Conservation (phyloP, 2,113 vertebrate species). For the Hirundichthys speculiger region DNA sequence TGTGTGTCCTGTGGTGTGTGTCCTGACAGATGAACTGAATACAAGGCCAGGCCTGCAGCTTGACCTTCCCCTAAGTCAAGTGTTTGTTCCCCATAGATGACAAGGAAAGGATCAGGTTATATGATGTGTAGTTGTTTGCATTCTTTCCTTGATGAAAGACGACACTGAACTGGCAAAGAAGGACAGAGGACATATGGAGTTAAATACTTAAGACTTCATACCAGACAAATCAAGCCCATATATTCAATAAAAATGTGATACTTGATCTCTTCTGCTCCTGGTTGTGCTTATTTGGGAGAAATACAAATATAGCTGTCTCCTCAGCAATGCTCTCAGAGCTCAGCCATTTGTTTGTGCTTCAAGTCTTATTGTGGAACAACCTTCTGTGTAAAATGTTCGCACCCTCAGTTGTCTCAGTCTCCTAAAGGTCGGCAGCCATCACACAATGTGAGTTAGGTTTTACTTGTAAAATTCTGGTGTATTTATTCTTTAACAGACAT, state of each 20-base stretch:
- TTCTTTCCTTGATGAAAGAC: slow-evolving; percentile 76
- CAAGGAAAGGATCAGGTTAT: slow-evolving; percentile 65
- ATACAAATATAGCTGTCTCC: slow-evolving; percentile 77
- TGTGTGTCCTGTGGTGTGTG: slow-evolving; percentile 30
- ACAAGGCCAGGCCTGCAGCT: slow-evolving; percentile 60
- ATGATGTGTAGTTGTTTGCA: slow-evolving; percentile 61
- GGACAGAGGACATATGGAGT: slow-evolving; percentile 42
- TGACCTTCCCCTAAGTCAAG: slow-evolving; percentile 74
- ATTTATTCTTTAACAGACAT: not conserved
- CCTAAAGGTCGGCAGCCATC: slow-evolving; percentile 6
- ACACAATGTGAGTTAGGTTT: not conserved
- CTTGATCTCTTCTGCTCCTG: slow-evolving; percentile 49
- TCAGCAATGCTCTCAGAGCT: slow-evolving; percentile 62
- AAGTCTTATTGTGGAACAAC: slow-evolving; percentile 64
- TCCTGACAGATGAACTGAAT: slow-evolving; percentile 72
- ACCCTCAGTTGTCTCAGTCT: slow-evolving; percentile 28
- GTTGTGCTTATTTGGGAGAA: slow-evolving; percentile 71
- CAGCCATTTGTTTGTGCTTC: slow-evolving; percentile 52
- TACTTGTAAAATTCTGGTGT: not conserved
- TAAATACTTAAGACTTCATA: slow-evolving; percentile 68
- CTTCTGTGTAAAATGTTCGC: slow-evolving; percentile 59
- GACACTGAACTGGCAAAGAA: slow-evolving; percentile 66
- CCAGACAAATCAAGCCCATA: slow-evolving; percentile 56
- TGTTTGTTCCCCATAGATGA: slow-evolving; percentile 60
- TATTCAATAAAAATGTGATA: slow-evolving; percentile 74